A percentile compares a stretch with the other conserved stretches of the same genome.
Evolutionary conservation across 2,113 vertebrate species (phyloP).

Genomic region (Aplodontia rufa): DNA sequence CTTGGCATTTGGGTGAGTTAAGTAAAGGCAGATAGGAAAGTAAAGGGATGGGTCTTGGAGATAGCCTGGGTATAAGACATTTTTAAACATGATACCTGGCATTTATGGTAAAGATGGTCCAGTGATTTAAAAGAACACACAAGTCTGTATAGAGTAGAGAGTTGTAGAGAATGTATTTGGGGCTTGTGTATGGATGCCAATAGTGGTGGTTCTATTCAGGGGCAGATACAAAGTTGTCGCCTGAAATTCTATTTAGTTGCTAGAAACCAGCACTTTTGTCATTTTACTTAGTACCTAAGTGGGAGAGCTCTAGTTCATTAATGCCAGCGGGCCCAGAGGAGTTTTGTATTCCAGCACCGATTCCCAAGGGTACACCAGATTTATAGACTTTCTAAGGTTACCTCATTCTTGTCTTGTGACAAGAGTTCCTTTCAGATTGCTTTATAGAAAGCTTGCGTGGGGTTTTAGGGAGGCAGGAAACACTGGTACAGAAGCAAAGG

Average conservation of each 20-base stretch:
- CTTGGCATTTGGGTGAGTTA: background rate
- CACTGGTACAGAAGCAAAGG: no score
- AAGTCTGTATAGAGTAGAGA: background rate
- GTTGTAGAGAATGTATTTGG: background rate
- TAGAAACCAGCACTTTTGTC: background rate
- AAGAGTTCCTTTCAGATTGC: no score
- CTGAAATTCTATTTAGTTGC: background rate
- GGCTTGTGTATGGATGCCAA: background rate
- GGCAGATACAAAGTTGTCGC: background rate
- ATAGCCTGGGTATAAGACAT: background rate
- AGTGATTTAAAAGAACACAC: background rate
- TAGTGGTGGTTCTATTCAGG: background rate
- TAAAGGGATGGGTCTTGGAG: background rate
- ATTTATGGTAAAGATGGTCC: background rate
- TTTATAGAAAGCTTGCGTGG: no score
- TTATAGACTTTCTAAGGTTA: no score
- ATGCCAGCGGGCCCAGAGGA: no score
- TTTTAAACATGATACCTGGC: background rate
- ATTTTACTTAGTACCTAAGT: background rate
- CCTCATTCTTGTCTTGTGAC: no score
- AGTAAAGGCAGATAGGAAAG: background rate
- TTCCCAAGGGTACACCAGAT: no score
- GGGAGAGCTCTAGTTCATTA: no score
- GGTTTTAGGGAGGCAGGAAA: no score
- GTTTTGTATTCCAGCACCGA: no score